Conservation (phyloP, 2,113 vertebrate species). For the Cyanistes caeruleus region DNA sequence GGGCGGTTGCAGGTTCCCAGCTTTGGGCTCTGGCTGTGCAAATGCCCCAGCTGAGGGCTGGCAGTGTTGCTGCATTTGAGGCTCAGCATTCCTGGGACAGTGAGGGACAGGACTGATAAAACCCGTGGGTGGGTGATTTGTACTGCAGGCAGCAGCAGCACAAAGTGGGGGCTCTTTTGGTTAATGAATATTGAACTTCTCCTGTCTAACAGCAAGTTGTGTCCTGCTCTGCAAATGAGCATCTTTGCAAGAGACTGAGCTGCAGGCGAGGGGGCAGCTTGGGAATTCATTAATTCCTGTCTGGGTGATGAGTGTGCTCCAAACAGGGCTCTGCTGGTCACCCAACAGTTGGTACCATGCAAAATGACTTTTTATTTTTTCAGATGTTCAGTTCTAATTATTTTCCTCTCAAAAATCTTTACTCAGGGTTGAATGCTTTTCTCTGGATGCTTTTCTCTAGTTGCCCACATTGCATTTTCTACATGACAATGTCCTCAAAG, state of each 20-base stretch:
- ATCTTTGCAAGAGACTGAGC: background rate
- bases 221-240: background rate
- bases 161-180: background rate
- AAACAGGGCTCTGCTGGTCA: background rate
- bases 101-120: background rate
- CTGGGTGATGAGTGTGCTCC: background rate
- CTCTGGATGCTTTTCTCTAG: background rate
- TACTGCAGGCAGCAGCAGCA: background rate
- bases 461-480: background rate
- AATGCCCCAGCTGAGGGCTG: background rate
- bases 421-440: background rate
- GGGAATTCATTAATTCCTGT: background rate
- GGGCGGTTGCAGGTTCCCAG: background rate
- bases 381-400: background rate
- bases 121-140: background rate
- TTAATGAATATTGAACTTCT: constrained; percentile 5
- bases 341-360: background rate
- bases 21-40: background rate
- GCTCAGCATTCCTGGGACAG: background rate
- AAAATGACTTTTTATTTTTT: background rate
- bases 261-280: background rate
- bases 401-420: constrained; percentile 3
- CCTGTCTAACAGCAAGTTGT: background rate
- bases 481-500: background rate
- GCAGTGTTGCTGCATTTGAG: background rate